phyloP scores from a whole-genome alignment of 2,113 vertebrate species.

The Thamnophis sirtalis region DNA sequence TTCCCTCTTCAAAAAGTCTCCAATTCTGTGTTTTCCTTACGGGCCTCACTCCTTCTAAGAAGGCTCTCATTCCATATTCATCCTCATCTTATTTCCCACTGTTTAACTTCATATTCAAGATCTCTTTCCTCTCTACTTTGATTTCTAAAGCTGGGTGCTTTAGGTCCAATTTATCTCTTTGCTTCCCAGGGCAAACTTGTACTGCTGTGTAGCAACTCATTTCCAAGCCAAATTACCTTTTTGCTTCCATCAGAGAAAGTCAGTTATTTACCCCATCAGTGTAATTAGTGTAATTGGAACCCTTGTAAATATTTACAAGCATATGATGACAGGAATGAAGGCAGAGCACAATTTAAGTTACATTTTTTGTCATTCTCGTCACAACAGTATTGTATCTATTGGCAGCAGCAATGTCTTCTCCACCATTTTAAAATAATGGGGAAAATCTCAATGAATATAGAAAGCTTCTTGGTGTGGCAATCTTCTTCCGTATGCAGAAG shows the following conservation, averaged over 20 bases:
- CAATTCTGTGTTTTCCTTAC: neutral
- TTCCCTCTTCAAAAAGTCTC: neutral
- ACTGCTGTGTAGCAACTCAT: neutral
- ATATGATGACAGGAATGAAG: neutral
- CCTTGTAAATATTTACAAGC: neutral
- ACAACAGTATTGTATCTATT: neutral
- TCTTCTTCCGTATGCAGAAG: neutral
- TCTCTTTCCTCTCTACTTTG: neutral
- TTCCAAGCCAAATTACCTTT: neutral
- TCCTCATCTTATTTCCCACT: neutral
- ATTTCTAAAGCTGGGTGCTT: neutral
- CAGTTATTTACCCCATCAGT: neutral
- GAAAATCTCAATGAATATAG: neutral
- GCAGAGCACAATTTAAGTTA: neutral
- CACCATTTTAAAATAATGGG: neutral
- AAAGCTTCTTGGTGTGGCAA: neutral
- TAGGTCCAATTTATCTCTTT: neutral
- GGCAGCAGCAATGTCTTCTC: neutral
- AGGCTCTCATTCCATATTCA: neutral
- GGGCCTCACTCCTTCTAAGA: neutral
- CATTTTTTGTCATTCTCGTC: neutral
- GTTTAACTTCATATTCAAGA: neutral
- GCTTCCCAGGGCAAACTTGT: neutral
- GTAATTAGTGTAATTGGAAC: neutral
- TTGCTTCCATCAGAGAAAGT: neutral